Conservation (phyloP, 1,140 invertebrate genomes). For the Drosophila neocordata region DNA sequence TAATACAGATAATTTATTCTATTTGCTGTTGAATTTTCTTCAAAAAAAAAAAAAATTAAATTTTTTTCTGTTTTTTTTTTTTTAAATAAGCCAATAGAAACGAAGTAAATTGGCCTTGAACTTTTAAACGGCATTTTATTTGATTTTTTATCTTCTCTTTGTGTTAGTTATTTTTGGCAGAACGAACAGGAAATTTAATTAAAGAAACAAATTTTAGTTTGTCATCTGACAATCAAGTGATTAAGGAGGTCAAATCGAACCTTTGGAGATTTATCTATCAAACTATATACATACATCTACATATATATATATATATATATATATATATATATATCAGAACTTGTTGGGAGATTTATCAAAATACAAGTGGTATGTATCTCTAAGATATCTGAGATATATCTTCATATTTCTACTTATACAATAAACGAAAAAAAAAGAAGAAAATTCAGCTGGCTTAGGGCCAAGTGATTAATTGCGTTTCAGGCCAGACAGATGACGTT, state of each 20-base stretch:
- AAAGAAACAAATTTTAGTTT: constrained; percentile 38
- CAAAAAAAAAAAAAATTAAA: too few species aligned
- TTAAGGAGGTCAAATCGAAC: constrained; percentile 56
- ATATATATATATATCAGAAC: background rate
- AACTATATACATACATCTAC: background rate
- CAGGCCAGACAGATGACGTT: constrained; percentile 10
- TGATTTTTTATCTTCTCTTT: constrained; percentile 22
- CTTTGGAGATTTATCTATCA: constrained; percentile 28
- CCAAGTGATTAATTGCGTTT: constrained; percentile 11
- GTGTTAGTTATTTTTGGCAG: constrained; percentile 57
- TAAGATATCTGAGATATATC: background rate
- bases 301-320: background rate
- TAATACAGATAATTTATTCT: constrained; percentile 40
- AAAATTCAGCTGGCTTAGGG: constrained; percentile 3
- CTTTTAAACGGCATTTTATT: constrained; percentile 39
- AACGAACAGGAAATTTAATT: constrained; percentile 65
- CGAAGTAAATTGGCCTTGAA: constrained; percentile 70
- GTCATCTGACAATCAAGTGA: constrained; percentile 44
- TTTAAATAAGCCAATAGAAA: constrained; percentile 59
- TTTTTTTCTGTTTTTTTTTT: background rate
- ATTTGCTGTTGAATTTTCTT: constrained; percentile 7
- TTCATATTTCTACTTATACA: constrained; percentile 6
- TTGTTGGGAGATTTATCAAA: too few species aligned
- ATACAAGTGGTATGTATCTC: background rate
- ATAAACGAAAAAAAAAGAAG: background rate